phyloP scores from a whole-genome alignment of 1,140 invertebrate genomes.

The Drosophila watanabei region DNA sequence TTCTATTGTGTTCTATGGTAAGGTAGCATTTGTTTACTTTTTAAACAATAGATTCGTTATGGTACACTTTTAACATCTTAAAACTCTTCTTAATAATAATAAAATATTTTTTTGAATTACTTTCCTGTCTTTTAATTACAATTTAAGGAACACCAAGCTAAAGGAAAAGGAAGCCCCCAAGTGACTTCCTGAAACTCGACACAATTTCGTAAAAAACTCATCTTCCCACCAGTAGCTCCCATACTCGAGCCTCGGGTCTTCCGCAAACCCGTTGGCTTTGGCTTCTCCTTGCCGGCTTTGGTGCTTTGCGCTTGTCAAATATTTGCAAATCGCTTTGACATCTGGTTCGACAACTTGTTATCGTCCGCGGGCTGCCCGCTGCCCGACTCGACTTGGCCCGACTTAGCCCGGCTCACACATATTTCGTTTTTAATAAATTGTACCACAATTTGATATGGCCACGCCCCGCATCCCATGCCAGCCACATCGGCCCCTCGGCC shows the following conservation, averaged over 20 bases:
- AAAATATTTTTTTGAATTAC: not conserved
- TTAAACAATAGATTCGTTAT: not conserved
- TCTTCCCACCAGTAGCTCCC: slow-evolving; percentile 15
- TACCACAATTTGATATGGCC: slow-evolving; percentile 82
- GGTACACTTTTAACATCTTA: not conserved
- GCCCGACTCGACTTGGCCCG: slow-evolving; percentile 32
- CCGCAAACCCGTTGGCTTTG: slow-evolving; percentile 32
- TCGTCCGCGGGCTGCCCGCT: slow-evolving; percentile 54
- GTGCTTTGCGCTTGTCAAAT: slow-evolving; percentile 82
- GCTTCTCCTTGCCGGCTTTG: slow-evolving; percentile 23
- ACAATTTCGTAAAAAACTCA: not conserved
- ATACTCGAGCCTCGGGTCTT: not conserved
- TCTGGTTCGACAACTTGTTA: slow-evolving; percentile 84
- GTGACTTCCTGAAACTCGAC: not conserved
- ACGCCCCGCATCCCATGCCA: slow-evolving; percentile 48
- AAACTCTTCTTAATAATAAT: not conserved
- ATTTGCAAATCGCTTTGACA: slow-evolving; percentile 84
- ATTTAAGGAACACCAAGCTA: not conserved
- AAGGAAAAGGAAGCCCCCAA: not conserved
- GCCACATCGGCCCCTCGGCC: slow-evolving; percentile 22
- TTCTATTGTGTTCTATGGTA: not conserved
- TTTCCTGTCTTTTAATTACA: not conserved
- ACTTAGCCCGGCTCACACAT: slow-evolving; percentile 67
- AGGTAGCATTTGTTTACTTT: too few relatives aligned
- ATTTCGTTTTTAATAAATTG: slow-evolving; percentile 84